phyloP scores from a whole-genome alignment of 2,888 invertebrate species.

The Melanchra persicariae region DNA sequence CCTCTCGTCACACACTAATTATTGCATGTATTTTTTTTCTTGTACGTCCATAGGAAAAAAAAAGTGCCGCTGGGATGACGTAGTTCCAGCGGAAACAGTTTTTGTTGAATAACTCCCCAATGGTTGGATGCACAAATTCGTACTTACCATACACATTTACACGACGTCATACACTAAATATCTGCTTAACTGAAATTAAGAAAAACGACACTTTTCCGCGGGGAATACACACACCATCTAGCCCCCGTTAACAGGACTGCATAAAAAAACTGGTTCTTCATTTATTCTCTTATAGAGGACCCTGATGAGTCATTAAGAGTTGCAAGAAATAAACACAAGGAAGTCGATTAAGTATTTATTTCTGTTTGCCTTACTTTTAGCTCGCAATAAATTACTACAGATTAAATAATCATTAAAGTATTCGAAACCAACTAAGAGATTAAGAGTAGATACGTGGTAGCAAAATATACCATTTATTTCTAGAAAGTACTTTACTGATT shows the following conservation, averaged over 20 bases:
- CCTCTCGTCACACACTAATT: no score
- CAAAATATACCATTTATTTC: slow-evolving; percentile 3
- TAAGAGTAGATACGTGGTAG: background rate
- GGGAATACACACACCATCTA: no score
- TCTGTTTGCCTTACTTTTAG: slow-evolving; percentile 4
- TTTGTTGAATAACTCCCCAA: no score
- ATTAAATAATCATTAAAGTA: slow-evolving; percentile 33
- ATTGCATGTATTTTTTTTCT: no score
- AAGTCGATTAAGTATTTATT: slow-evolving; percentile 4
- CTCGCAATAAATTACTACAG: slow-evolving; percentile 8
- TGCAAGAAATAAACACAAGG: slow-evolving; percentile 20
- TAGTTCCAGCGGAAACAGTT: no score
- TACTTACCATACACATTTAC: no score
- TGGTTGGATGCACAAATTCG: no score
- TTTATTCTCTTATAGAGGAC: slow-evolving; percentile 3
- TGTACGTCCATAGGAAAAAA: no score
- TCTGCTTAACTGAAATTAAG: no score
- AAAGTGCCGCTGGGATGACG: no score
- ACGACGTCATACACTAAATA: no score
- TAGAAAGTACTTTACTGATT: background rate
- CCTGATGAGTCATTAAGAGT: background rate
- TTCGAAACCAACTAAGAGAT: slow-evolving; percentile 12
- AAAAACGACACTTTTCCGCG: no score
- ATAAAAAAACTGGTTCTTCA: slow-evolving; percentile 10
- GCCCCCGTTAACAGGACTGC: background rate